Evolutionary conservation across 2,888 invertebrate genomes (phyloP), one percentile per base, ranked within the genome.

Genomic region (Erannis defoliaria): DNA sequence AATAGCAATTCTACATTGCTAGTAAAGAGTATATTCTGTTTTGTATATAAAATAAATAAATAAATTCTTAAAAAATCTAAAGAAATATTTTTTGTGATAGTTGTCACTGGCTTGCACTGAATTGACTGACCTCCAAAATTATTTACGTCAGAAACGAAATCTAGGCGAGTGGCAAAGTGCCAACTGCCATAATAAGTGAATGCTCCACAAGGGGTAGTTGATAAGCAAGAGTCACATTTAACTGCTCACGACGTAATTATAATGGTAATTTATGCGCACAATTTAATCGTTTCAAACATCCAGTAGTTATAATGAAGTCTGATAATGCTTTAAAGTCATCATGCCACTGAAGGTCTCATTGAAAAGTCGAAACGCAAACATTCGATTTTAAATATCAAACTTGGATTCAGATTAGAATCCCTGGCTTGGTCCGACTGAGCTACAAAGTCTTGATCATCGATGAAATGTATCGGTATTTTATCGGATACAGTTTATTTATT

Each of bases 121-220:
- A 10, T 31, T n/a, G 8, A 37, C 6, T 37, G 12, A 19, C 18
- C 38, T 18, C 2, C 18, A 38, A 18, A 9, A 38, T 19, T 18
- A 10, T 18, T 38, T 18, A 62, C 35, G 55, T 56, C 38, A 55
- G 1, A 35, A 42, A 43, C 50, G 40, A 40, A 53, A 51, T 12
- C 53, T 35, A 40, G 46, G 51, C 50, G 54, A 45, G 35, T 70
- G 66, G 67, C 66, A 60, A 23, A 29, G 59, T 55, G 65, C 59
- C 68, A 71, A 71, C 66, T 49, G n/a, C n/a, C n/a, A n/a, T n/a
- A n/a, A 45, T 50, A 63, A 68, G 63, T 68, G 66, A 67, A 66
- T 49, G 62, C 56, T 49, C 64, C 50, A 37, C 43, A 33, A 58
- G 60, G 66, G 68, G 59, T 53, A 51, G 43, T 51, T 55, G 16